Conservation (phyloP, 2,888 invertebrate genomes). For the Nomada hirtipes region DNA sequence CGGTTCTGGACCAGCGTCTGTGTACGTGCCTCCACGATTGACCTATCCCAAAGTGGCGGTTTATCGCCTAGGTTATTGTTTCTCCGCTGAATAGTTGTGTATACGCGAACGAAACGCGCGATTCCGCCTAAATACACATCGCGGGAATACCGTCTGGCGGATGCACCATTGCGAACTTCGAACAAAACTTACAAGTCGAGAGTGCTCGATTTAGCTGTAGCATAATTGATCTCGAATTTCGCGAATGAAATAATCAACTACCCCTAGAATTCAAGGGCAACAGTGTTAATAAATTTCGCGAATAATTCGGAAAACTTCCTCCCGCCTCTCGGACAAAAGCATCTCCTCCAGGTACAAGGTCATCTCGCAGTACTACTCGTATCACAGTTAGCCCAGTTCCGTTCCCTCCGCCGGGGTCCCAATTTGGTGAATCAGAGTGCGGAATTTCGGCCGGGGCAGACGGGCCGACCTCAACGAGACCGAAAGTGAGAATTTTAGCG, state of each 20-base stretch:
- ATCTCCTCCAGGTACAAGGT: too few species aligned
- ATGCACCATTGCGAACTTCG: not conserved
- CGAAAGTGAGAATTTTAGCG: conserved; percentile 81
- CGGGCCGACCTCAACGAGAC: conserved; percentile 63
- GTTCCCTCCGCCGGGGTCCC: conserved; percentile 8
- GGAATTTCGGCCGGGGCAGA: conserved; percentile 59
- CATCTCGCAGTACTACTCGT: too few species aligned
- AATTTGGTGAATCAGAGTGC: conserved; percentile 64
- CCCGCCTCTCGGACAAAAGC: too few species aligned
- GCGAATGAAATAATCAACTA: too few species aligned
- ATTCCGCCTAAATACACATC: conserved; percentile 45
- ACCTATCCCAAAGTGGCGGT: conserved; percentile 49
- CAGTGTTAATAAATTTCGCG: too few species aligned
- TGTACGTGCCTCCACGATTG: conserved; percentile 16
- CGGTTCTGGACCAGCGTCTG: not conserved
- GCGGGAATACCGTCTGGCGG: conserved; percentile 30
- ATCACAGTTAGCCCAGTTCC: conserved; percentile 20
- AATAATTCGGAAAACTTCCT: too few species aligned
- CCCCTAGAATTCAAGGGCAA: too few species aligned
- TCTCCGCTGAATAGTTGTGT: conserved; percentile 16
- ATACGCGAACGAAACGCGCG: conserved; percentile 26
- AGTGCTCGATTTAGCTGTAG: too few species aligned
- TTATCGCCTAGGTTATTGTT: conserved; percentile 41
- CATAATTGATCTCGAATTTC: too few species aligned
- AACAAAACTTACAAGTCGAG: too few species aligned